phyloP scores from a whole-genome alignment of 2,113 vertebrate species.

The Platysternon megacephalum region DNA sequence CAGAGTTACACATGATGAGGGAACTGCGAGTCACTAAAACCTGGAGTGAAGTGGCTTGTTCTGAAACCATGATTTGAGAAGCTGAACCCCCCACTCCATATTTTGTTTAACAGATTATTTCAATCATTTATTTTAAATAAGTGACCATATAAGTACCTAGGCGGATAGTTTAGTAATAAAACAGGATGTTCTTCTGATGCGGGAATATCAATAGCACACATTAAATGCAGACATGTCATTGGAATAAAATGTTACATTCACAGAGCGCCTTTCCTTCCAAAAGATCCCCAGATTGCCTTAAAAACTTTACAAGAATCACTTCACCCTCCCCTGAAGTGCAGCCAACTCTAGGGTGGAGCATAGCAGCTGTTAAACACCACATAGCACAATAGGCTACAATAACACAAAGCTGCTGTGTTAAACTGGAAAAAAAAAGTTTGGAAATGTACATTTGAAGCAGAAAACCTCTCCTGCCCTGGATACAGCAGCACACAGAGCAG shows the following conservation, averaged over 20 bases:
- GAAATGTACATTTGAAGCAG: background rate
- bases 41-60: background rate
- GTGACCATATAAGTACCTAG: conserved; percentile 47
- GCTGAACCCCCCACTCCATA: background rate
- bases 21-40: background rate
- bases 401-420: background rate
- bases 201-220: conserved; percentile 22
- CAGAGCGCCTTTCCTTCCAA: background rate
- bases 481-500: background rate
- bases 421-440: background rate
- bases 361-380: background rate
- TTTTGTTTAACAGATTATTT: conserved; percentile 69
- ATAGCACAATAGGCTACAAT: background rate
- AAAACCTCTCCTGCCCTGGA: background rate
- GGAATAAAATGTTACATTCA: background rate
- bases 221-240: conserved; percentile 30
- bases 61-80: conserved; percentile 7
- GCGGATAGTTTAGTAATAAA: conserved; percentile 56
- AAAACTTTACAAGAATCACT: conserved; percentile 13
- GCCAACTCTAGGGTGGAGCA: background rate
- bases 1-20: background rate
- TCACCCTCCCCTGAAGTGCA: conserved; percentile 3
- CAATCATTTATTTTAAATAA: conserved; percentile 51
- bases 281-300: background rate
- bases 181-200: conserved; percentile 53